phyloP scores from a whole-genome alignment of 2,113 vertebrate species.

The Otis tarda region DNA sequence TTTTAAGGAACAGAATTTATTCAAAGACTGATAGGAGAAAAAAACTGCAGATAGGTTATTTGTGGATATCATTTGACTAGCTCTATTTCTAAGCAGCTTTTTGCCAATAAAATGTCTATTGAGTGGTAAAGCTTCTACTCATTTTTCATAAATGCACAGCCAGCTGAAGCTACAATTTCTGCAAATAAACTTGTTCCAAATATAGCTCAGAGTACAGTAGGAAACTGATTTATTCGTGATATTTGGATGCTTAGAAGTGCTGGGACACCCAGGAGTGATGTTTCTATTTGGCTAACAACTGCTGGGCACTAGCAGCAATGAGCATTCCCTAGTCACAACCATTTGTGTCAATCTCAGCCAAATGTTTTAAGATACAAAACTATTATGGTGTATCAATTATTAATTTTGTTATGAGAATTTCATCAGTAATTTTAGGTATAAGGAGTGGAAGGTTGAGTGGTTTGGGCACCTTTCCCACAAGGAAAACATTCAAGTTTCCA shows the following conservation, averaged over 20 bases:
- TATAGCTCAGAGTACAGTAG: background rate
- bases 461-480: background rate
- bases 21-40: background rate
- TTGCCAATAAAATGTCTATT: background rate
- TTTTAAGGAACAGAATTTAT: background rate
- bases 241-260: background rate
- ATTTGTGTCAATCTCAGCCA: background rate
- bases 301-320: background rate
- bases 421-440: background rate
- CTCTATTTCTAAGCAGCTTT: background rate
- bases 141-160: background rate
- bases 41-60: background rate
- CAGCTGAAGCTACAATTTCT: background rate
- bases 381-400: background rate
- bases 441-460: background rate
- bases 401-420: constrained; percentile 2
- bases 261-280: background rate
- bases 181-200: background rate
- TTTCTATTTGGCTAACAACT: background rate
- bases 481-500: background rate
- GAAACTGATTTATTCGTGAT: background rate
- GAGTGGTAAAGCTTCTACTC: background rate
- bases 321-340: background rate
- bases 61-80: background rate
- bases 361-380: background rate